These are phyloP conservation scores for Propithecus deckenii DNA, from an alignment of 2,797 vertebrate genomes.

Conservation along the genomic window DNA sequence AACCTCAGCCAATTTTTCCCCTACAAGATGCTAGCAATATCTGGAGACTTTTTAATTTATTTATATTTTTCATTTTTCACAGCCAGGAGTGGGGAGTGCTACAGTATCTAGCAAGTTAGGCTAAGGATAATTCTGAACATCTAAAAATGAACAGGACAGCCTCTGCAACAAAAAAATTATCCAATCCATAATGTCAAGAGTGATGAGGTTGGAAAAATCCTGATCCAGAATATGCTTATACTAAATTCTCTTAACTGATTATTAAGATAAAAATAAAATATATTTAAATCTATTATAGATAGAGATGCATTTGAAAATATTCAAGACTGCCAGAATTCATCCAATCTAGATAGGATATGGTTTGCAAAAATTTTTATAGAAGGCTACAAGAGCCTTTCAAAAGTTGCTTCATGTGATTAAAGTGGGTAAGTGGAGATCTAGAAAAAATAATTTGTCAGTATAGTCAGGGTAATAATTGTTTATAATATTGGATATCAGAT, in stretches of 20 bases:
- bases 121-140: not conserved
- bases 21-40: too few species aligned
- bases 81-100: not conserved
- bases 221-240: not conserved
- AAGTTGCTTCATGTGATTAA: not conserved
- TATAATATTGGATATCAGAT: not conserved
- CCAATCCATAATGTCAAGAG: not conserved
- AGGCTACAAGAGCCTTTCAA: not conserved
- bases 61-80: not conserved
- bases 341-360: not conserved
- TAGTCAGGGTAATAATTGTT: not conserved
- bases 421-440: not conserved
- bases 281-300: not conserved
- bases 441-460: not conserved
- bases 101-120: not conserved
- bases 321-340: not conserved
- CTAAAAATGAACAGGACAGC: not conserved
- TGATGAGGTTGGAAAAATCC: not conserved
- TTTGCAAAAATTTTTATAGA: not conserved
- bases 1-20: not conserved
- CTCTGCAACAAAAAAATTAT: not conserved
- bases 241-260: not conserved
- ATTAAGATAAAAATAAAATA: not conserved
- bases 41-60: not conserved
- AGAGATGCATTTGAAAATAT: not conserved